phyloP scores from a whole-genome alignment of 2,113 vertebrate genomes.

The Cyanocitta stelleri region DNA sequence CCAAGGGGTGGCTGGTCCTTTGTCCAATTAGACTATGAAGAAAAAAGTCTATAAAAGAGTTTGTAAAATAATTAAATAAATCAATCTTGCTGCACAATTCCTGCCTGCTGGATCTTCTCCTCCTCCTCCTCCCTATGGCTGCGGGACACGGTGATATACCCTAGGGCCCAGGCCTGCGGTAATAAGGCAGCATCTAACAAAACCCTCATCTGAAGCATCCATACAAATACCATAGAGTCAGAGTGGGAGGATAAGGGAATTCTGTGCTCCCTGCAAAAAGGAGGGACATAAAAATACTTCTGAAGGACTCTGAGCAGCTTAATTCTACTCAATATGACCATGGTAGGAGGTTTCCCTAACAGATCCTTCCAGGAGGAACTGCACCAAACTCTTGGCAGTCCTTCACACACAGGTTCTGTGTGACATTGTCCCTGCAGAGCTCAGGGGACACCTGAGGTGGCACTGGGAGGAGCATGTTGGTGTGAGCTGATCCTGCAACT shows the following conservation, averaged over 20 bases:
- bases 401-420: background rate
- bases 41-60: too few species aligned
- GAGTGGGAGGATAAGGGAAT: background rate
- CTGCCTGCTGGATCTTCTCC: too few species aligned
- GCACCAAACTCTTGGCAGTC: background rate
- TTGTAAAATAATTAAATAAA: too few species aligned
- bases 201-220: background rate
- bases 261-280: background rate
- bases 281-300: background rate
- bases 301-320: background rate
- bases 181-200: background rate
- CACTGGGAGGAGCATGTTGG: fast-evolving
- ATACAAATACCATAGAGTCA: background rate
- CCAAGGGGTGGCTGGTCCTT: too few species aligned
- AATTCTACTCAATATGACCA: background rate
- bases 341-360: background rate
- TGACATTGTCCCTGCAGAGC: background rate
- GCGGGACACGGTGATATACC: too few species aligned
- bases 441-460: background rate
- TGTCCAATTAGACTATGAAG: too few species aligned
- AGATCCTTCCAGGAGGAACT: background rate
- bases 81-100: too few species aligned
- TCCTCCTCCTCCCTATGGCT: too few species aligned
- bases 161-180: too few species aligned
- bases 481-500: background rate